Percentiles rank a stretch among this genome's conserved stretches.
Evolutionary conservation across 2,113 vertebrate genomes (phyloP).

Genomic region (Pachycephala philippinensis): DNA sequence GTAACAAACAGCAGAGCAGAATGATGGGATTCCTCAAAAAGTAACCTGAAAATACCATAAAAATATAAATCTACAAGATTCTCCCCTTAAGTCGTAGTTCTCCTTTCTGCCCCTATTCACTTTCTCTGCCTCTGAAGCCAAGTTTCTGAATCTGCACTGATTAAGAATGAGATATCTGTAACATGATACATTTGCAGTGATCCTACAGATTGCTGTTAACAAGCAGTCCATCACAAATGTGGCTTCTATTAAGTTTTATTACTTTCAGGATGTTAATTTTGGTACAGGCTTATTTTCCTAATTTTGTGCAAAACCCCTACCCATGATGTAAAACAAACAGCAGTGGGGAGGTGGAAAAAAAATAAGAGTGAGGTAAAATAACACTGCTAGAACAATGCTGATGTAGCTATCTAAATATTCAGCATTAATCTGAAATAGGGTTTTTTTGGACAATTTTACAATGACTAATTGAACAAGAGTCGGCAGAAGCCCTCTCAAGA

Average conservation of each 20-base stretch:
- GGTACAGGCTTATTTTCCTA: not conserved
- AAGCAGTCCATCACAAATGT: constrained; percentile 5
- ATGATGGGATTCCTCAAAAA: not conserved
- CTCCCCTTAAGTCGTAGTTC: not conserved
- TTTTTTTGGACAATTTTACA: not conserved
- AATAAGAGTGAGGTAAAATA: not conserved
- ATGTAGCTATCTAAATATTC: not conserved
- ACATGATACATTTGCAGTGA: not conserved
- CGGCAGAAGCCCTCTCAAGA: not conserved
- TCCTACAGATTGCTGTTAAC: not conserved
- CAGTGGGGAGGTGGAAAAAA: not conserved
- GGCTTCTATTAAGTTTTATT: constrained; percentile 10
- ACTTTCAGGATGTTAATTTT: constrained; percentile 13
- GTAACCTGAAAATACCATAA: not conserved
- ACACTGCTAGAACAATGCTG: not conserved
- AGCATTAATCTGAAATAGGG: not conserved
- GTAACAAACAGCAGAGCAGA: not conserved
- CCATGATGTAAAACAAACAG: not conserved
- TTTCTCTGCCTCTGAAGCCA: not conserved
- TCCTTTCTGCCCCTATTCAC: not conserved
- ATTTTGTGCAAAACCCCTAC: not conserved
- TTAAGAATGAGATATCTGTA: not conserved
- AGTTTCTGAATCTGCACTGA: not conserved
- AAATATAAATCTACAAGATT: not conserved
- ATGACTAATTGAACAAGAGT: not conserved